phyloP scores from a whole-genome alignment of 2,113 vertebrate genomes.

The Urocolius indicus region DNA sequence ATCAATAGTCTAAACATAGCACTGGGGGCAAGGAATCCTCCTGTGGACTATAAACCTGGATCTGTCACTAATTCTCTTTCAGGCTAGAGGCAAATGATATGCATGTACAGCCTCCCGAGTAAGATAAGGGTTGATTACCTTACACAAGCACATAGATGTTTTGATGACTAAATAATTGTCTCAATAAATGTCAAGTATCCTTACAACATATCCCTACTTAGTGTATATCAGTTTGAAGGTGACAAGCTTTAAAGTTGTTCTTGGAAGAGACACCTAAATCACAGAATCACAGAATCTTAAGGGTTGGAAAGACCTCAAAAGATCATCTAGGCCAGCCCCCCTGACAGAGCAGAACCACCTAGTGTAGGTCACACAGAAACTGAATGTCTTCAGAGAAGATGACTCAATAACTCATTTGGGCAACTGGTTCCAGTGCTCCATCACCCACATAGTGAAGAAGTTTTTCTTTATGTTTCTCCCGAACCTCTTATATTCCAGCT shows the following conservation, averaged over 20 bases:
- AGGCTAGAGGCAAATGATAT: constrained; percentile 1
- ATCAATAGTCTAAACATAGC: constrained; percentile 45
- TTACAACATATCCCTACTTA: not conserved
- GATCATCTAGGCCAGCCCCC: no score
- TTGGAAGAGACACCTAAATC: not conserved
- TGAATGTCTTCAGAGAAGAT: no score
- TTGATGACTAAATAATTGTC: constrained; percentile 34
- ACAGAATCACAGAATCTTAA: no score
- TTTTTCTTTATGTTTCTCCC: no score
- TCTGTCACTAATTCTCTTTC: constrained; percentile 38
- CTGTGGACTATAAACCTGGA: constrained; percentile 42
- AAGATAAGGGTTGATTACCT: constrained; percentile 11
- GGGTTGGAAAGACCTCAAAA: no score
- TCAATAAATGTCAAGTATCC: constrained; percentile 41
- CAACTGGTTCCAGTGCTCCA: no score
- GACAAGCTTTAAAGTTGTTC: not conserved
- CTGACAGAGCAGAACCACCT: no score
- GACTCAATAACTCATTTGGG: no score
- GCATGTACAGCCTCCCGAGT: not conserved
- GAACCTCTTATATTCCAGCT: no score
- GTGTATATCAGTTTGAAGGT: not conserved
- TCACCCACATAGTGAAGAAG: no score
- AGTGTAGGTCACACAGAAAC: no score
- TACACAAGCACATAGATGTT: not conserved
- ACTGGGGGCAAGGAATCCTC: constrained; percentile 22